Conservation (phyloP, 2,888 invertebrate species). For the Sussaba pulchella region DNA sequence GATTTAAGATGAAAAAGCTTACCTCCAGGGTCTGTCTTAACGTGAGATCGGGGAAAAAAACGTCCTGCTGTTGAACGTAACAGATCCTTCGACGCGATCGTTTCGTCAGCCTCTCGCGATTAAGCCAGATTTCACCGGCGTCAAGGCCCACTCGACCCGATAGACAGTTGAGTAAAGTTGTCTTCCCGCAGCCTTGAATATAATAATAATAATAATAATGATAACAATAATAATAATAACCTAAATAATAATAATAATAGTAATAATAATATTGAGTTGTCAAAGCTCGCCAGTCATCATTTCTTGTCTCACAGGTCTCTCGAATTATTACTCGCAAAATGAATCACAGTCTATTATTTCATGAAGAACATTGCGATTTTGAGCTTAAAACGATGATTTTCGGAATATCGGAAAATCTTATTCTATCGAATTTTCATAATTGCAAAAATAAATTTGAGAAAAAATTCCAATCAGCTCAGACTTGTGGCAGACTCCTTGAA, state of each 20-base stretch:
- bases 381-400: no score
- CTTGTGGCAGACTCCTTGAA: no score
- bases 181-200: slow-evolving; percentile 89
- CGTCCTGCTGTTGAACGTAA: slow-evolving; percentile 93
- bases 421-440: no score
- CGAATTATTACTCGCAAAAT: slow-evolving; percentile 16
- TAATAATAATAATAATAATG: slow-evolving; percentile 2
- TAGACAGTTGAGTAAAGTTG: slow-evolving; percentile 91
- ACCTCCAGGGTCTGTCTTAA: slow-evolving; percentile 91
- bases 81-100: slow-evolving; percentile 91
- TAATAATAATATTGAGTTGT: neutral
- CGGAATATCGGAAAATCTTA: no score
- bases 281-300: neutral
- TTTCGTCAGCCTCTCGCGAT: slow-evolving; percentile 88
- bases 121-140: slow-evolving; percentile 88
- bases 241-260: no score
- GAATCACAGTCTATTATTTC: no score
- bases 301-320: slow-evolving; percentile 9
- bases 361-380: no score
- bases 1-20: slow-evolving; percentile 69
- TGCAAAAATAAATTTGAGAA: no score
- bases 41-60: slow-evolving; percentile 92
- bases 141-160: slow-evolving; percentile 89
- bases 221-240: no score
- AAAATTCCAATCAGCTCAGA: no score